Base-by-base conservation (phyloP, 2,888 invertebrate species). In the Lasioglossum marginatum region DNA sequence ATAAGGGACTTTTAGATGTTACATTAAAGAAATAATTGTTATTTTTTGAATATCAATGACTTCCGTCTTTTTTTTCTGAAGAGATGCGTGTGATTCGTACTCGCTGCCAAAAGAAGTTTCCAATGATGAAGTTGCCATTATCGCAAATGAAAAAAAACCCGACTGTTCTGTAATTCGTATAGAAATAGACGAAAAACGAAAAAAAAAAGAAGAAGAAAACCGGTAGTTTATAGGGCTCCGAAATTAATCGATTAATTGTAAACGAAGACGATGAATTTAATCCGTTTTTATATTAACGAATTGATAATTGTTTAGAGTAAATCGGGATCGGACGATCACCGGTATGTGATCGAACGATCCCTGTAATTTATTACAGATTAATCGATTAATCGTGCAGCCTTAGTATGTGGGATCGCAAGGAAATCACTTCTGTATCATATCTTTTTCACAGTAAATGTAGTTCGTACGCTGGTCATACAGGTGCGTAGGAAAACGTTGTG, bases 401-500 rank as follows among this genome's bases (percentile, higher is more conserved):
- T 80, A 34, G 43, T 77, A 85, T 74, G 27, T 75, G 83, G 88
- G 76, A 84, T 82, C 68, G 82, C 73, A 83, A 82, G 79, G 76
- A 87, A 57, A 90, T 87, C 80, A 82, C 82, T 90, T 87, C 83
- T 85, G 83, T 90, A 87, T 77, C 81, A 87, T 87, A 87, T 84
- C 80, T 78, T 85, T 85, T 85, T 88, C 83, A 87, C 83, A 79
- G 70, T 88, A 82, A 70, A 88, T 82, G 57, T 87, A 89, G 77
- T 86, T 81, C 63, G 74, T 89, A 89, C 79, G 71, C 79, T 80
- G 66, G 45, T 83, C 57, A 72, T 73, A 77, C 77, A 77, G 75
- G 73, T 80, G 85, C 77, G 77, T 79, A 81, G 79, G 31, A 73
- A 80, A 57, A 57, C 57, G 57, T 57, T 12, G 57, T 57, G 34